Conservation (phyloP, 2,888 invertebrate species). For the Therioaphis trifolii region DNA sequence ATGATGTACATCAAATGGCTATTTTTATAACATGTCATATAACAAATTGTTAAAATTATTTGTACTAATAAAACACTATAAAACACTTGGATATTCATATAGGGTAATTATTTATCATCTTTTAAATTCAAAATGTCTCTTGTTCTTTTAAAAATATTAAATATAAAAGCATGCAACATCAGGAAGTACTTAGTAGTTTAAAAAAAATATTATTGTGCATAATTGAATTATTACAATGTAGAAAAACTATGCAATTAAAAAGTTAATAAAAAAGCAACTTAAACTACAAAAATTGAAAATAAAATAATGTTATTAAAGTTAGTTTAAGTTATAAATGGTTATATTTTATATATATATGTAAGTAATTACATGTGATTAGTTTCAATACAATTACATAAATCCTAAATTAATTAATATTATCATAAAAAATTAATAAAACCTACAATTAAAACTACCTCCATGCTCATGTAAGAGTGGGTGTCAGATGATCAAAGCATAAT, state of each 20-base stretch:
- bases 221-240: neutral
- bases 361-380: neutral
- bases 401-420: conserved; percentile 9
- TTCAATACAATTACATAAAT: neutral
- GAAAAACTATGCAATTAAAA: neutral
- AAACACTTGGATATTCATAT: neutral
- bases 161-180: conserved; percentile 26
- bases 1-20: neutral
- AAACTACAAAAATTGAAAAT: conserved; percentile 9
- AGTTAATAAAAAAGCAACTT: neutral
- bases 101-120: neutral
- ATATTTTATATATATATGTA: neutral
- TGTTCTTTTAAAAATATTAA: conserved; percentile 13
- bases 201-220: conserved; percentile 27
- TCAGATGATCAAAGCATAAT: conserved; percentile 63
- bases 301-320: neutral
- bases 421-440: conserved; percentile 5
- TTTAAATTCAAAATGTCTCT: conserved; percentile 61
- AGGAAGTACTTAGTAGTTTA: neutral
- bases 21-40: neutral
- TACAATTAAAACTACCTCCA: conserved; percentile 46
- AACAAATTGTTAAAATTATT: neutral
- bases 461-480: conserved; percentile 21
- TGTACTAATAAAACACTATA: neutral
- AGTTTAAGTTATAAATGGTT: conserved; percentile 6